Base-by-base conservation (phyloP, 2,797 vertebrate genomes). In the Picus viridis region DNA sequence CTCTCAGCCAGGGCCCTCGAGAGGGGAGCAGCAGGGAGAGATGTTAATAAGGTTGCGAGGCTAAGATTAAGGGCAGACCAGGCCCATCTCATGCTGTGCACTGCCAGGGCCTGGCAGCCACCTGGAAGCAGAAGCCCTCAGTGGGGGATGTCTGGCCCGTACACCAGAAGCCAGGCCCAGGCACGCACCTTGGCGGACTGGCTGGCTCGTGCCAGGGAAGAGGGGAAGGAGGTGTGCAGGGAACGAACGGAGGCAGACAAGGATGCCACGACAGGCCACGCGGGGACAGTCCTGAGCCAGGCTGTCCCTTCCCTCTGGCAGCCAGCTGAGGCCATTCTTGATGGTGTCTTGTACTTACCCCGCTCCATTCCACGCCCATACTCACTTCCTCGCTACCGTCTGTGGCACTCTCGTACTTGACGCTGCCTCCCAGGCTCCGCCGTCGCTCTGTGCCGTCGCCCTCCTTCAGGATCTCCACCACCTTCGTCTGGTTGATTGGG, bases 281-380 rank as follows among this genome's bases (percentile, higher is more conserved):
- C 26, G 2, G 71, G 89, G 81, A 93, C 84, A 94, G 92, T 86
- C 92, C 86, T 65, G 80, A 86, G 80, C 59, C 61, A 79, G 77
- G 78, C 92, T 96, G 92, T 94, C 94, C 95, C 94, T 88, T 73
- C 86, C 83, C 93, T 95, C 93, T 86, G 87, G 91, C 93, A 90
- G 94, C 97, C 82, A 2, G 94, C 95, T 95, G 91, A 96, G 90
- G 94, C 93, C 89, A 84, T 93, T 97, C 97, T 96, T 97, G 97
- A 97, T 96, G 93, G 98, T 98, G 98, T 98, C 98, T 96, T 98
- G 98, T 98, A 99, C 99, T 99, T 98, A 99, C 99, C 99, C 99
- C 99, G 5, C 98, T 99, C 99, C 99, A 99, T 97, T 99, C 99
- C 96, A 99, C 98, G 96, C 98, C 98, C 98, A 99, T 99, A 98